Evolutionary conservation across 2,113 vertebrate species (phyloP).

Genomic region (Apodemus speciosus): DNA sequence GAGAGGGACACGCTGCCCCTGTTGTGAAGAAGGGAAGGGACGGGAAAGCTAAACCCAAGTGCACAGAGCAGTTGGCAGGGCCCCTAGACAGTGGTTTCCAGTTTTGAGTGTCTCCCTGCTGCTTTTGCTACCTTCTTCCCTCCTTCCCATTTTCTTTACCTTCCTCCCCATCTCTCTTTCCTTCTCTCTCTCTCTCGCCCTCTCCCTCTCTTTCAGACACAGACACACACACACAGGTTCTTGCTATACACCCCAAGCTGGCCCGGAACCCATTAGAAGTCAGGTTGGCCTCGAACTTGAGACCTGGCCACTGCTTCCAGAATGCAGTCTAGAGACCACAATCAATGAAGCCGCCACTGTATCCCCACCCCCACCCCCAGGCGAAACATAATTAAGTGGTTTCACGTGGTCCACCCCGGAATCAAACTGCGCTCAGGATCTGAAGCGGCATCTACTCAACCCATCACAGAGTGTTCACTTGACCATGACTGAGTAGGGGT

Average conservation of each 20-base stretch:
- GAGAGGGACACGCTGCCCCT: accelerated
- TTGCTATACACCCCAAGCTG: neutral
- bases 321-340: neutral
- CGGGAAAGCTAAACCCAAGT: neutral
- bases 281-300: neutral
- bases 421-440: neutral
- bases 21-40: neutral
- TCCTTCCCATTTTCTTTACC: neutral
- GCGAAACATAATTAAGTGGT: neutral
- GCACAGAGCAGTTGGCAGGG: neutral
- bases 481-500: neutral
- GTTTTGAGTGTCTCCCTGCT: neutral
- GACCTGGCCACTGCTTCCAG: neutral
- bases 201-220: neutral
- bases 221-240: neutral
- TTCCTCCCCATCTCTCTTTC: neutral
- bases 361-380: too few species aligned
- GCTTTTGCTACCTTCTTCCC: too few species aligned
- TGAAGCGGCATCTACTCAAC: neutral
- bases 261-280: neutral
- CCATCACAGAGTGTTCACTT: neutral
- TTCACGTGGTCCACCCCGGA: neutral
- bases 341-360: neutral
- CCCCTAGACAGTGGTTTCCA: neutral
- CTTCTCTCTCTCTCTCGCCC: neutral